A percentile compares a stretch with the other conserved stretches of the same genome.
These are phyloP conservation scores for Melipona beecheii DNA, from an alignment of 2,888 invertebrate species.

Conservation along the genomic window DNA sequence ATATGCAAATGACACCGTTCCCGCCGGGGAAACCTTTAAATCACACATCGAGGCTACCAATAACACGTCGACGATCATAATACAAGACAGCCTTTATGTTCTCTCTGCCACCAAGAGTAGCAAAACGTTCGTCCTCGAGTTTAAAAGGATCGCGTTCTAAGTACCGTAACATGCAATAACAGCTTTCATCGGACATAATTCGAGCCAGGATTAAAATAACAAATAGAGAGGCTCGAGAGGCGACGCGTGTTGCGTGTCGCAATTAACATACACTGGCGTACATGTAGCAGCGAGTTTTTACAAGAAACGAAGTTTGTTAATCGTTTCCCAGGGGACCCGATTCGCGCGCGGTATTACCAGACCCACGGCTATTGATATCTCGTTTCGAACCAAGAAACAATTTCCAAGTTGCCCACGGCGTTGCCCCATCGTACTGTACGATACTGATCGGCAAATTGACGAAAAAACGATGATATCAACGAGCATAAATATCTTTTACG, in stretches of 20 bases:
- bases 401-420: neutral
- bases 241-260: conserved; percentile 30
- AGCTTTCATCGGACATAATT: conserved; percentile 47
- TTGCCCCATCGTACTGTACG: neutral
- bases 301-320: conserved; percentile 11
- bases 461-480: neutral
- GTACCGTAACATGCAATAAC: conserved; percentile 61
- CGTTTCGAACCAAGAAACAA: neutral
- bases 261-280: conserved; percentile 33
- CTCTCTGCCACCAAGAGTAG: conserved; percentile 27
- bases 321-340: neutral
- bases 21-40: conserved; percentile 66
- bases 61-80: conserved; percentile 64
- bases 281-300: neutral
- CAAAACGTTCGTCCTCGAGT: conserved; percentile 46
- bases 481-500: neutral
- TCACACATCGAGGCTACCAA: conserved; percentile 71
- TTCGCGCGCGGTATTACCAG: neutral
- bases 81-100: conserved; percentile 51
- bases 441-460: conserved; percentile 3
- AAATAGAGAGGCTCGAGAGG: conserved; percentile 31
- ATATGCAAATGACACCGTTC: conserved; percentile 72
- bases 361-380: conserved; percentile 7
- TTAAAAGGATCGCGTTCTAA: conserved; percentile 54
- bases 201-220: conserved; percentile 52